Percentiles rank a stretch among this genome's conserved stretches.
phyloP scores from a whole-genome alignment of 2,113 vertebrate species.

The Tyrannus savana region DNA sequence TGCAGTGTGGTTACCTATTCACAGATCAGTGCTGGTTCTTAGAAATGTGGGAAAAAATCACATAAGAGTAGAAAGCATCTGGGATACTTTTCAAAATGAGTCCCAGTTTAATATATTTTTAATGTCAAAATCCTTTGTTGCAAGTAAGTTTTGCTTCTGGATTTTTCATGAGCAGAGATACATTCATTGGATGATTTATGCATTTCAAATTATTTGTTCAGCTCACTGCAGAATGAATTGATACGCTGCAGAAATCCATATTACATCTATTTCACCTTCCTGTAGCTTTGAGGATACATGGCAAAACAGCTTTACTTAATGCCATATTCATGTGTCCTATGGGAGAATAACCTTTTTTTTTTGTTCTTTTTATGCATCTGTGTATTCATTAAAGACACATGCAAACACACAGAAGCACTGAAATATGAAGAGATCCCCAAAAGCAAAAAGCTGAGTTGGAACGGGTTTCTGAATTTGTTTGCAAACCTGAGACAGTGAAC shows the following conservation, averaged over 20 bases:
- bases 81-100: background rate
- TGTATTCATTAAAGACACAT: conserved; percentile 72
- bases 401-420: conserved; percentile 20
- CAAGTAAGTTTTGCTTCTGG: conserved; percentile 32
- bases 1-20: background rate
- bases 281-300: conserved; percentile 66
- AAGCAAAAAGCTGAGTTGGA: conserved; percentile 74
- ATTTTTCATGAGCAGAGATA: conserved; percentile 31
- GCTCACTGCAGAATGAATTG: conserved; percentile 9
- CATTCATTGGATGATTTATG: conserved; percentile 31
- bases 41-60: background rate
- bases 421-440: conserved; percentile 72
- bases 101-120: conserved; percentile 29
- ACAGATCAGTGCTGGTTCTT: background rate
- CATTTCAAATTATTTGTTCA: conserved; percentile 50
- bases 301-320: conserved; percentile 65
- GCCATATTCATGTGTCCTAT: conserved; percentile 74
- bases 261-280: conserved; percentile 57
- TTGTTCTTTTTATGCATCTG: conserved; percentile 70
- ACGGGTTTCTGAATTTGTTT: conserved; percentile 73
- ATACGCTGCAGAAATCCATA: conserved; percentile 56
- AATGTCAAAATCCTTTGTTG: conserved; percentile 7
- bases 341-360: conserved; percentile 41
- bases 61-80: background rate
- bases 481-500: conserved; percentile 66